phyloP scores from a whole-genome alignment of 1,140 invertebrate genomes.

The Orchesella cincta region DNA sequence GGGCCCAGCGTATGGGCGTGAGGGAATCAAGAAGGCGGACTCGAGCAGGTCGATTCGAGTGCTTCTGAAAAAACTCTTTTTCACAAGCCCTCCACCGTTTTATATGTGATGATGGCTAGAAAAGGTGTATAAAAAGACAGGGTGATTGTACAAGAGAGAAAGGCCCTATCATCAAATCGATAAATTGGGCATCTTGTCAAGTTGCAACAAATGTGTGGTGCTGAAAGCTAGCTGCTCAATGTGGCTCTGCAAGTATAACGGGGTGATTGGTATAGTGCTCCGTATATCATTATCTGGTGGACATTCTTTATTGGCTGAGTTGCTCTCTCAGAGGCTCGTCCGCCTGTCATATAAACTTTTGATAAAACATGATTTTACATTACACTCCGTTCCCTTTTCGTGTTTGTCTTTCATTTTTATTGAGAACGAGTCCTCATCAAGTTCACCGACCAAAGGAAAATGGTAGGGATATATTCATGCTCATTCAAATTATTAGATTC shows the following conservation, averaged over 20 bases:
- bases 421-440: slow-evolving; percentile 7
- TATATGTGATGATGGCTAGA: not conserved
- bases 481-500: not conserved
- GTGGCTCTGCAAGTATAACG: too few species aligned
- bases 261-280: too few species aligned
- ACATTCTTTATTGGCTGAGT: slow-evolving; percentile 19
- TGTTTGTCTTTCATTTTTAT: slow-evolving; percentile 21
- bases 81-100: not conserved
- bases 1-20: slow-evolving; percentile 18
- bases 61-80: slow-evolving; percentile 6
- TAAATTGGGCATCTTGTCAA: too few species aligned
- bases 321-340: slow-evolving; percentile 7
- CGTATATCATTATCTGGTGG: slow-evolving; percentile 2
- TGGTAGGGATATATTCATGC: not conserved
- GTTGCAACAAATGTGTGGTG: not conserved
- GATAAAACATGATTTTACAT: slow-evolving; percentile 21
- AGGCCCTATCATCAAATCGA: slow-evolving; percentile 11
- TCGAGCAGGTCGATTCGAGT: slow-evolving; percentile 18
- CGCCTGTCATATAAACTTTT: slow-evolving; percentile 23
- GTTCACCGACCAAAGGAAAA: slow-evolving; percentile 22
- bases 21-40: slow-evolving; percentile 14
- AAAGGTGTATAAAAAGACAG: not conserved
- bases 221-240: too few species aligned
- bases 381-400: not conserved
- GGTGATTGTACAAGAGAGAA: not conserved